phyloP scores from a whole-genome alignment of 2,888 invertebrate species.

The Idaea aversata region DNA sequence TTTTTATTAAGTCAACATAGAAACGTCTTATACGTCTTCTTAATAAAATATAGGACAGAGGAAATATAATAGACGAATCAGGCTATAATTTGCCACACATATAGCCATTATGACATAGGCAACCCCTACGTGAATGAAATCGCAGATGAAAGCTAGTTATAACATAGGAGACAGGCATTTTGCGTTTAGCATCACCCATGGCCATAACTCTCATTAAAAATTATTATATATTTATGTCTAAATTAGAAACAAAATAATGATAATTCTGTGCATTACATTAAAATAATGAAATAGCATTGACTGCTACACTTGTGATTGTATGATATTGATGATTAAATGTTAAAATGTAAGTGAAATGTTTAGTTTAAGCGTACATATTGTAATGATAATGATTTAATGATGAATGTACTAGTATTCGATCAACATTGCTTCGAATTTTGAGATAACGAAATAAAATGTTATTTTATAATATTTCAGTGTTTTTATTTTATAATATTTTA shows the following conservation, averaged over 20 bases:
- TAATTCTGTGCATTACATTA: conserved; percentile 32
- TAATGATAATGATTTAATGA: conserved; percentile 40
- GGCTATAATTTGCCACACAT: too few relatives aligned
- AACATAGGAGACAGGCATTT: too few relatives aligned
- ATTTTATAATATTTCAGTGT: conserved; percentile 62
- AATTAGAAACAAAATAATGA: conserved; percentile 12
- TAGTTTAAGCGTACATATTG: conserved; percentile 59
- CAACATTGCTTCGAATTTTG: conserved; percentile 66
- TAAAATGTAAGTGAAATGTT: conserved; percentile 52
- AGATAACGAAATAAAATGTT: conserved; percentile 70
- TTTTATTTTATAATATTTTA: conserved; percentile 27
- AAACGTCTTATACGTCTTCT: too few relatives aligned
- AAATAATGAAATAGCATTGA: conserved; percentile 33
- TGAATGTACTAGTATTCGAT: conserved; percentile 40
- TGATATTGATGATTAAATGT: conserved; percentile 58
- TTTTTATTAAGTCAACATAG: too few relatives aligned
- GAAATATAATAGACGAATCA: too few relatives aligned
- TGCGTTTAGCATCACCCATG: too few relatives aligned
- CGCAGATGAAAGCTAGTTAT: too few relatives aligned
- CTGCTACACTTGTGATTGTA: conserved; percentile 77
- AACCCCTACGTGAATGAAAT: too few relatives aligned
- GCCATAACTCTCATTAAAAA: neutral
- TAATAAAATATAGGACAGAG: too few relatives aligned
- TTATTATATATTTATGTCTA: conserved; percentile 8
- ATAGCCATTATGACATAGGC: too few relatives aligned